A percentile compares a stretch with the other conserved stretches of the same genome.
phyloP scores from a whole-genome alignment of 2,888 invertebrate genomes.

The Dryomyza anilis region DNA sequence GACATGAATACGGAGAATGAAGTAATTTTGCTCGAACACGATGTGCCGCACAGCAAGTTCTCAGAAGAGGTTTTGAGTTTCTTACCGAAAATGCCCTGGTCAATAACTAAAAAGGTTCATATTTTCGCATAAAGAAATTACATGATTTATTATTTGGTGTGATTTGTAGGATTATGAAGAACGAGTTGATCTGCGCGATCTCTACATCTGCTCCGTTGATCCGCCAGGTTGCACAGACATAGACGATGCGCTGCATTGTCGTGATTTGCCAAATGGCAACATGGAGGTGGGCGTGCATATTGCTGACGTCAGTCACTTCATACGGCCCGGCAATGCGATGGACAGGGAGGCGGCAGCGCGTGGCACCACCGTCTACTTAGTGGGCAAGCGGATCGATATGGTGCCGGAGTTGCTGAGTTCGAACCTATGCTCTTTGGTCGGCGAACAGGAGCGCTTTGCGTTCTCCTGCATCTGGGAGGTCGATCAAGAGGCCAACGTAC shows the following conservation, averaged over 20 bases:
- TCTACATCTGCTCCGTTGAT: slow-evolving; percentile 93
- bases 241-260: slow-evolving; percentile 96
- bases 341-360: slow-evolving; percentile 92
- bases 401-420: slow-evolving; percentile 89
- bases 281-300: slow-evolving; percentile 95
- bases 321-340: slow-evolving; percentile 88
- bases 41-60: slow-evolving; percentile 94
- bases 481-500: slow-evolving; percentile 79
- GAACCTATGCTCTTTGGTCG: slow-evolving; percentile 92
- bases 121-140: not conserved
- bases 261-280: slow-evolving; percentile 72
- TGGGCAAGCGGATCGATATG: slow-evolving; percentile 92
- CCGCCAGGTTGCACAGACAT: slow-evolving; percentile 99
- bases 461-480: slow-evolving; percentile 97
- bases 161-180: slow-evolving; percentile 71
- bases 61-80: slow-evolving; percentile 92
- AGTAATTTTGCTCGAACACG: slow-evolving; percentile 93
- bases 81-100: slow-evolving; percentile 88
- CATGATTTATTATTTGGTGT: not conserved
- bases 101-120: slow-evolving; percentile 77
- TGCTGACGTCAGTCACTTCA: slow-evolving; percentile 98
- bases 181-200: slow-evolving; percentile 82
- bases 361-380: slow-evolving; percentile 95
- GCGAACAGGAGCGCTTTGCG: slow-evolving; percentile 88
- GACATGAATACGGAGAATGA: slow-evolving; percentile 97